Conservation (phyloP, 2,797 vertebrate genomes). For the Pantherophis vulpinus region DNA sequence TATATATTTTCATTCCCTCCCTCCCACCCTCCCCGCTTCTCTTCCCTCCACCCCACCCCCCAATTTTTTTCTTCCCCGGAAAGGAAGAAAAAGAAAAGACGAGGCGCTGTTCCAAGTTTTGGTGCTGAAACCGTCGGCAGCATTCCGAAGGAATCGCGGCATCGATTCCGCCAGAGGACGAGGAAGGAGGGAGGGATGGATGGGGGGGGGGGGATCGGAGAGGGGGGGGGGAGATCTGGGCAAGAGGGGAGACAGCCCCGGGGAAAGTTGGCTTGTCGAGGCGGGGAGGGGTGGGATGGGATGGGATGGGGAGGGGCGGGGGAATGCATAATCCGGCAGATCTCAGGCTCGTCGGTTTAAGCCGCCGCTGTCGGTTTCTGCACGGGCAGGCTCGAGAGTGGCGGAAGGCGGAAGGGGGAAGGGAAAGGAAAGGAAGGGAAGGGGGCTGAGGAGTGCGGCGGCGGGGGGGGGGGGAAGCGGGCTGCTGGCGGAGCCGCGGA, state of each 20-base stretch:
- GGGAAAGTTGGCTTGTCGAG: conserved; percentile 19
- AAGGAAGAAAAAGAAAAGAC: conserved; percentile 33
- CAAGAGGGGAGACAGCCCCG: background rate
- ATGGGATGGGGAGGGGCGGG: background rate
- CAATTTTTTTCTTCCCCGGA: background rate
- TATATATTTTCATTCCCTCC: background rate
- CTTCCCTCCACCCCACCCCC: background rate
- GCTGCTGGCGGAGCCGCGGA: conserved; percentile 9
- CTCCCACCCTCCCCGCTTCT: background rate
- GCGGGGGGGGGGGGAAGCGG: fast-evolving
- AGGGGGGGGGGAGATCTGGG: background rate
- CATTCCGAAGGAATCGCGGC: conserved; percentile 73
- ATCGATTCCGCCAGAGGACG: conserved; percentile 53
- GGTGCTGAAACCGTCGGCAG: conserved; percentile 69
- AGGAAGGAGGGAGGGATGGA: background rate
- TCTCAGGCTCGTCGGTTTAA: background rate
- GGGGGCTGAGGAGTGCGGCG: background rate
- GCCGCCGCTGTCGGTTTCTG: background rate
- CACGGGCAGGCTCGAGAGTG: conserved; percentile 21
- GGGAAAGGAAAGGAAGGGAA: background rate
- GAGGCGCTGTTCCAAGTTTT: conserved; percentile 69
- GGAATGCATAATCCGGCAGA: background rate
- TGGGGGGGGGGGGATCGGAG: too few species aligned
- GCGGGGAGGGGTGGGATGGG: background rate
- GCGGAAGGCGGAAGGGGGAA: background rate